Base-by-base conservation (phyloP, 2,888 invertebrate genomes). In the Pseudococcus viburni region DNA sequence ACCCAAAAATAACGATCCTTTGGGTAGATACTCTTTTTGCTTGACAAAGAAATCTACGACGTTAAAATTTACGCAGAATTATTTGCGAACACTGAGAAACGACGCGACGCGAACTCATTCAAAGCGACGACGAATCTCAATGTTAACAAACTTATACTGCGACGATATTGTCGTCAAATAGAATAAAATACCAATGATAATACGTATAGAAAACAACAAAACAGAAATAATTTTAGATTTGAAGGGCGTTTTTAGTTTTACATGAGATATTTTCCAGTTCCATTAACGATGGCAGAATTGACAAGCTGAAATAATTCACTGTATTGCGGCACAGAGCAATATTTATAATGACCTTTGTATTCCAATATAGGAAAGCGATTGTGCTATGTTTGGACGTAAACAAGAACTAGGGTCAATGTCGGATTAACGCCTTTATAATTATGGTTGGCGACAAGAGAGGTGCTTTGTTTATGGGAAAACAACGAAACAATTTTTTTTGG, bases 1-100 rank as follows among this genome's bases (percentile, higher is more conserved):
- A 73, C 33, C 73, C 73, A 73, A 73, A 33, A 73, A 73, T 33
- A 33, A 73, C 33, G 73, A 73, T 33, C 68, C 68, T 68, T 73
- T 33, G 33, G 33, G 12, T 73, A 22, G 7, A 15, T 59, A 17
- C 7, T 15, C 26, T 17, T 73, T 73, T 73, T 17, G 33, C 73
- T 33, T 17, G 8, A 73, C 73, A 73, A 73, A 73, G 73, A 73
- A 73, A 73, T 73, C 73, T 73, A 33, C 73, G 64, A 73, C 73
- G 73, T 73, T 33, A 15, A 73, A 73, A 73, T 73, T 73, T 33
- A 73, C 73, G 33, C 33, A 73, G 33, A 73, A 73, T 33, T 33
- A 33, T 33, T 33, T 42, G 42, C 42, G 73, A 73, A 33, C 19
- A 42, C 42, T 3, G 8, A 33, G 73, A 73, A 73, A 68, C 7